Conservation (phyloP, 2,888 invertebrate genomes). For the Caenorhabditis macrosperma region DNA sequence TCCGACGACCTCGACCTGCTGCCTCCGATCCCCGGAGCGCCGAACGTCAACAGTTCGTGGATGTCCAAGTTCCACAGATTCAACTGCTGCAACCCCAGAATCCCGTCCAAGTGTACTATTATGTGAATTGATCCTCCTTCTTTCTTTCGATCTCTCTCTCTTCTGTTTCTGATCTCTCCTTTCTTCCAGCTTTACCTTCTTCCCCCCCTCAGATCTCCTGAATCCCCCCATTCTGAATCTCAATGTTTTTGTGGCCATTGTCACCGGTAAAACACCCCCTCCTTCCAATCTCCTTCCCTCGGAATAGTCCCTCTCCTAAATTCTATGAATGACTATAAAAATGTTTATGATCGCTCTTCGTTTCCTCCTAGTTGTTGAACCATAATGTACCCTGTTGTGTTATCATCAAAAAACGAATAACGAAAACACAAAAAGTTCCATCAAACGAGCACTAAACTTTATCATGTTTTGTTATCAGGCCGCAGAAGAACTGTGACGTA, state of each 20-base stretch:
- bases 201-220: not conserved
- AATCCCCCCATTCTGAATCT: constrained; percentile 1
- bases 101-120: constrained; percentile 71
- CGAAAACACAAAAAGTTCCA: not conserved
- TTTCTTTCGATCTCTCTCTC: constrained; percentile 4
- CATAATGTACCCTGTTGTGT: too few relatives aligned
- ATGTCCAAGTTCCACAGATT: constrained; percentile 50
- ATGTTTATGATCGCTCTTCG: too few relatives aligned
- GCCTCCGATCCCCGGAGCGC: constrained; percentile 73
- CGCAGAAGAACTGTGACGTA: not conserved
- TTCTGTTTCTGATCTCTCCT: not conserved
- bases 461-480: not conserved
- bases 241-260: constrained; percentile 25
- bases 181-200: not conserved
- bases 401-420: not conserved
- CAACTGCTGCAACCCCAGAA: constrained; percentile 68
- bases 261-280: constrained; percentile 34
- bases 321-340: not conserved
- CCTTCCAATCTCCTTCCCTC: not conserved
- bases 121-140: constrained; percentile 55
- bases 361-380: too few relatives aligned
- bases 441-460: not conserved
- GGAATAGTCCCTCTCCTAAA: not conserved
- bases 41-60: constrained; percentile 52
- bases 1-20: constrained; percentile 75